These are phyloP conservation scores for Ceyx erithaca DNA, from an alignment of 2,797 vertebrate genomes.

Conservation along the genomic window DNA sequence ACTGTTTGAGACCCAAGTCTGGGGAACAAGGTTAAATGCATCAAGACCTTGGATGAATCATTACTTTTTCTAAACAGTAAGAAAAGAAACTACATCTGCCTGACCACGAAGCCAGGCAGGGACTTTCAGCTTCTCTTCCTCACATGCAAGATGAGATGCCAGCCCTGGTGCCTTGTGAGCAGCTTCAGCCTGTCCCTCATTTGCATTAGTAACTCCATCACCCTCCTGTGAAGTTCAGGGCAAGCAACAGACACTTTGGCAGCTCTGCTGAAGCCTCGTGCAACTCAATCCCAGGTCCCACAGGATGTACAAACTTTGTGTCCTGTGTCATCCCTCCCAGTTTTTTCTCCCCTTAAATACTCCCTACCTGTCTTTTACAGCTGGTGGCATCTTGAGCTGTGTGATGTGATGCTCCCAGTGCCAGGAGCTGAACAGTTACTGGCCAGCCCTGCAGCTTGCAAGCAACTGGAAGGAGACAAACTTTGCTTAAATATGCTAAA, in stretches of 20 bases:
- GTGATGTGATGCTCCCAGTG: rapidly evolving
- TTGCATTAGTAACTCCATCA: background rate
- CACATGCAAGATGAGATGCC: background rate
- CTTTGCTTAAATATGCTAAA: background rate
- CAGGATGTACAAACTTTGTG: background rate
- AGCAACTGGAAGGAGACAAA: conserved; percentile 38
- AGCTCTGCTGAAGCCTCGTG: background rate
- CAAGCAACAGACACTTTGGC: background rate
- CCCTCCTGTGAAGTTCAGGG: background rate
- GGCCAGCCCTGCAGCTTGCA: conserved; percentile 23
- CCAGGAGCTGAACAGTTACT: background rate
- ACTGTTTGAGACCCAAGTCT: background rate
- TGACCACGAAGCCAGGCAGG: background rate
- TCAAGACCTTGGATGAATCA: background rate
- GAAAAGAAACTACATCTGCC: conserved; percentile 13
- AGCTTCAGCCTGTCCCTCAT: background rate
- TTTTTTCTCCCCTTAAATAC: background rate
- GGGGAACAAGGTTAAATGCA: background rate
- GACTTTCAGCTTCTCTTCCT: background rate
- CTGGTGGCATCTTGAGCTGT: conserved; percentile 1
- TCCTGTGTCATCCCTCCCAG: background rate
- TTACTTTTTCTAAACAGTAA: background rate
- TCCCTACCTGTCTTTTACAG: conserved; percentile 38
- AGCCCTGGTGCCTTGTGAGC: background rate
- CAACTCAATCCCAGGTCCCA: background rate